Percentiles rank a stretch among this genome's conserved stretches.
phyloP scores from a whole-genome alignment of 2,113 vertebrate genomes.

The Leuciscus idus region DNA sequence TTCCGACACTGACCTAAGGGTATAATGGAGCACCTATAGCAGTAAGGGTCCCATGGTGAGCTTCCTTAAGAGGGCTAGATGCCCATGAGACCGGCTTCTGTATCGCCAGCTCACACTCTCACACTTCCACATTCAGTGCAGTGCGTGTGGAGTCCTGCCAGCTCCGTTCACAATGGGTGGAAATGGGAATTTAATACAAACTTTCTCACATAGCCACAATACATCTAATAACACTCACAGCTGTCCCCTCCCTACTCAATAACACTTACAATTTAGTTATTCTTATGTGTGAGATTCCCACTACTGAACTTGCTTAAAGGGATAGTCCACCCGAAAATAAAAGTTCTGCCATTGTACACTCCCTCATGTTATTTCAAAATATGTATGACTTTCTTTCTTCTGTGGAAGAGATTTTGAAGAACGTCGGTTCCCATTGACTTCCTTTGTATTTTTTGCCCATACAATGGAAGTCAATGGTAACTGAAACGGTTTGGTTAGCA shows the following conservation, averaged over 20 bases:
- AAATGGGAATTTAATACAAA: conserved; percentile 83
- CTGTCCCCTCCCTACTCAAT: neutral
- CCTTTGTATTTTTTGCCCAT: too few relatives aligned
- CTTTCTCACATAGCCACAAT: conserved; percentile 78
- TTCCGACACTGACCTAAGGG: conserved; percentile 43
- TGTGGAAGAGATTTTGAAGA: too few relatives aligned
- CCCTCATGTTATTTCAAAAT: too few relatives aligned
- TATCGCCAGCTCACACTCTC: neutral
- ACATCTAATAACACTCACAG: conserved; percentile 57
- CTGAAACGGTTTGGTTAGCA: too few relatives aligned
- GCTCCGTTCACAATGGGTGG: conserved; percentile 78
- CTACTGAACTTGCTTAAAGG: too few relatives aligned
- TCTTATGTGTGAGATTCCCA: neutral
- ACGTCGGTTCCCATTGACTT: too few relatives aligned
- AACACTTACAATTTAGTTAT: neutral
- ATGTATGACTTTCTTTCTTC: too few relatives aligned
- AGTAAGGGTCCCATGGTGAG: conserved; percentile 51
- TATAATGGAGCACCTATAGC: conserved; percentile 48
- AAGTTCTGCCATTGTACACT: too few relatives aligned
- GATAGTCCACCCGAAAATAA: too few relatives aligned
- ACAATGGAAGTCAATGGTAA: too few relatives aligned
- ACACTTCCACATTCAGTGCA: conserved; percentile 25
- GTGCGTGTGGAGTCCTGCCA: conserved; percentile 78
- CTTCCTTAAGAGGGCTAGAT: conserved; percentile 44
- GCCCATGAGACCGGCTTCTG: conserved; percentile 24